These are phyloP conservation scores for Cenopis cana DNA, from an alignment of 2,888 invertebrate genomes.

Conservation along the genomic window DNA sequence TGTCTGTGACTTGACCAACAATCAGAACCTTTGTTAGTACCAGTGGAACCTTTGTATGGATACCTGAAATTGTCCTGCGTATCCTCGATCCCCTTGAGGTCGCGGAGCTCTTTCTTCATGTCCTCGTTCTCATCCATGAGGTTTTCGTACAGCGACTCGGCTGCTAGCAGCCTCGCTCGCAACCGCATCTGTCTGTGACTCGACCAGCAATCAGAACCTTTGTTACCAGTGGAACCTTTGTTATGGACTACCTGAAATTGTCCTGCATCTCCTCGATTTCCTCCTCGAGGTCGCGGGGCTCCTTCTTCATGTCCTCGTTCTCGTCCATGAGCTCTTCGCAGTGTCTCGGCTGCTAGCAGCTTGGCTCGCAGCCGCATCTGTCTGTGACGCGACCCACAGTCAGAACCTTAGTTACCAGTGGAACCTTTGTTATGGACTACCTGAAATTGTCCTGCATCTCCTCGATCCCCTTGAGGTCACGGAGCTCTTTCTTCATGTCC, in stretches of 20 bases:
- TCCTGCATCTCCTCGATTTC: conserved; percentile 99
- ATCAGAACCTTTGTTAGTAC: too few relatives aligned
- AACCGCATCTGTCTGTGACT: conserved; percentile 81
- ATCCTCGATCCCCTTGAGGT: conserved; percentile 90
- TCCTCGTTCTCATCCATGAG: too few relatives aligned
- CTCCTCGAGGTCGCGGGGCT: conserved; percentile 96
- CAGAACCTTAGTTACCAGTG: too few relatives aligned
- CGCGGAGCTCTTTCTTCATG: conserved; percentile 85
- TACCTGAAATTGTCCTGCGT: conserved; percentile 97
- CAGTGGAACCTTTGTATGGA: too few relatives aligned
- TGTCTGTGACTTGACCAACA: too few relatives aligned
- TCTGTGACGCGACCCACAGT: too few relatives aligned
- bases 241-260: conserved; percentile 88
- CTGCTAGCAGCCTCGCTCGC: conserved; percentile 92
- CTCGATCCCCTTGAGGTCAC: conserved; percentile 88
- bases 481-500: conserved; percentile 81
- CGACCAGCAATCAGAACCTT: conserved; percentile 48
- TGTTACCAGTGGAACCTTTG: too few relatives aligned
- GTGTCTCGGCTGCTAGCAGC: too few relatives aligned
- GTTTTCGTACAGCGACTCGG: conserved; percentile 86
- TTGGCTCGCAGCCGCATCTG: too few relatives aligned
- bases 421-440: too few relatives aligned
- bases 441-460: conserved; percentile 99
- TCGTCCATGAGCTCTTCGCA: too few relatives aligned
- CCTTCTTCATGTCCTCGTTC: conserved; percentile 77